Base-by-base conservation (phyloP, 2,888 invertebrate species). In the Petrolisthes cinctipes region DNA sequence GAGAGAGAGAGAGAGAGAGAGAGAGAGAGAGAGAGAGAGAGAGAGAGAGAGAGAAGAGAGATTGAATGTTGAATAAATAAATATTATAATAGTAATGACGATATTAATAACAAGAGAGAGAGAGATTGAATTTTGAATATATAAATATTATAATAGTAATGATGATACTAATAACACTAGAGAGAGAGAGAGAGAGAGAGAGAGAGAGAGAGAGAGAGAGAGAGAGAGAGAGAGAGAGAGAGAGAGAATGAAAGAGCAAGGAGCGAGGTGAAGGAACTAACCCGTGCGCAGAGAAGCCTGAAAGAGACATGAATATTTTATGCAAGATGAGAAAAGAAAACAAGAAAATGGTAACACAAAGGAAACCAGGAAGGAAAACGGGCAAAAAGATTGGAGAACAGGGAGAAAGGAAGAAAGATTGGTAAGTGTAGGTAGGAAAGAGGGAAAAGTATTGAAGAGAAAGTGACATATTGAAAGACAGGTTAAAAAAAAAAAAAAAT, bases 1-100 rank as follows among this genome's bases (percentile, higher is more conserved):
- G 20, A n/a, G 20, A 76, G 20, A 76, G 76, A 76, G 76, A n/a
- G 76, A 76, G 20, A 20, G 76, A 76, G 76, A 76, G 23, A 23
- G 23, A 37, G 37, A 1, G 76, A 75, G 76, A 75, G 76, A 75
- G 76, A 75, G 76, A 75, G 76, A n/a, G 20, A n/a, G 20, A n/a
- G 20, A 76, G 20, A 76, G 76, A 76, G 76, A n/a, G 76, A 76
- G 20, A 20, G 76, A 76, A 76, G 23, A 23, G 23, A 37, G 37
- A 1, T 37, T 37, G 37, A 37, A 37, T 37, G 37, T 37, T 37
- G 37, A 37, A 37, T 37, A 37, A 37, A 37, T 37, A 37, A 37
- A 37, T 37, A 37, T 37, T 37, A 37, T 37, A 37, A 37, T 37
- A 37, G 37, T 37, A 37, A 37, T 37, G 37, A 37, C 2, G 37